phyloP scores from a whole-genome alignment of 2,888 invertebrate species.

The Meloe dianella region DNA sequence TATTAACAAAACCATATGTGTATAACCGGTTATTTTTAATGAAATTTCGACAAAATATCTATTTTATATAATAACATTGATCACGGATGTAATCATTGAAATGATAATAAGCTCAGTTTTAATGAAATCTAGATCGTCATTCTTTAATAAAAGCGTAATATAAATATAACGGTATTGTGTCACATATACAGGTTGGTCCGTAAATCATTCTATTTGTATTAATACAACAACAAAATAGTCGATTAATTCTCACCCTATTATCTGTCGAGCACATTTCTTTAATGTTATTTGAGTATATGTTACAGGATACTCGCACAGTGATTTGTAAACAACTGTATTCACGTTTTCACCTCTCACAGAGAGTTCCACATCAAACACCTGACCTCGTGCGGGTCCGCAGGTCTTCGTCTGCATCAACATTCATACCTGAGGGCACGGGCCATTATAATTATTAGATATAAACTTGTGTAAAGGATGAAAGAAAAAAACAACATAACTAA shows the following conservation, averaged over 20 bases:
- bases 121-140: slow-evolving; percentile 42
- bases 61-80: slow-evolving; percentile 2
- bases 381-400: slow-evolving; percentile 57
- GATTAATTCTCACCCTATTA: slow-evolving; percentile 46
- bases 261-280: slow-evolving; percentile 47
- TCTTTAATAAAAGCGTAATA: slow-evolving; percentile 11
- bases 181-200: neutral
- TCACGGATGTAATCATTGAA: neutral
- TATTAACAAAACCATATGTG: slow-evolving; percentile 20
- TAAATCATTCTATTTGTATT: neutral
- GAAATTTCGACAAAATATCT: neutral
- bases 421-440: slow-evolving; percentile 44
- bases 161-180: slow-evolving; percentile 17
- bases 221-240: neutral
- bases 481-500: slow-evolving; percentile 20
- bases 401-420: slow-evolving; percentile 50
- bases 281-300: slow-evolving; percentile 43
- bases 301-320: slow-evolving; percentile 49
- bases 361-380: slow-evolving; percentile 56
- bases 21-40: slow-evolving; percentile 22
- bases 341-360: slow-evolving; percentile 53
- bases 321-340: slow-evolving; percentile 58
- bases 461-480: slow-evolving; percentile 28
- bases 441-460: slow-evolving; percentile 34
- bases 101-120: neutral